Percentiles rank a stretch among this genome's conserved stretches.
phyloP scores from a whole-genome alignment of 1,140 invertebrate species.

The Zaprionus inermis region DNA sequence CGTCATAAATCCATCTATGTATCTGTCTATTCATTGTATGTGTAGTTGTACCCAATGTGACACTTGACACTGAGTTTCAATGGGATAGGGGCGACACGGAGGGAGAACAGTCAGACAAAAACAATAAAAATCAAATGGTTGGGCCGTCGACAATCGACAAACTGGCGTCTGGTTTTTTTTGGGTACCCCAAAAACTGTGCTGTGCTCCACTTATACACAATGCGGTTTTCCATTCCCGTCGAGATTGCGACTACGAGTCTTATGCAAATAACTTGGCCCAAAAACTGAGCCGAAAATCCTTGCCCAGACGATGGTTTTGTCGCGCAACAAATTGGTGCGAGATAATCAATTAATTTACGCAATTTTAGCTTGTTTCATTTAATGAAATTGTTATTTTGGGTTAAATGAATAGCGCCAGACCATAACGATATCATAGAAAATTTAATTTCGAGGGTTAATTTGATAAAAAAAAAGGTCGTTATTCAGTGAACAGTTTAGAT shows the following conservation, averaged over 20 bases:
- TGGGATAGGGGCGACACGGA: not conserved
- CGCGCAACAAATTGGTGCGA: slow-evolving; percentile 4
- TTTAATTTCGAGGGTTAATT: slow-evolving; percentile 2
- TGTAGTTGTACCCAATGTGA: slow-evolving; percentile 4
- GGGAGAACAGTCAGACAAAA: slow-evolving; percentile 38
- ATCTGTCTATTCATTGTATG: slow-evolving; percentile 6
- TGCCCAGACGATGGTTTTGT: slow-evolving; percentile 10
- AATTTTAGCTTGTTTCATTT: slow-evolving; percentile 18
- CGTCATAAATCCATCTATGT: slow-evolving; percentile 35
- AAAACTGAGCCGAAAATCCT: slow-evolving; percentile 12
- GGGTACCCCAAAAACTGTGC: slow-evolving; percentile 10
- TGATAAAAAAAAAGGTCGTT: not conserved
- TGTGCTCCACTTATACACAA: slow-evolving; percentile 7
- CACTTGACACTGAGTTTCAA: slow-evolving; percentile 25
- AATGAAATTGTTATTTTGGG: slow-evolving; percentile 17
- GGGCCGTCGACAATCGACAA: slow-evolving; percentile 42
- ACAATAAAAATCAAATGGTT: slow-evolving; percentile 62
- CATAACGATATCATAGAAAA: not conserved
- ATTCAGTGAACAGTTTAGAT: not conserved
- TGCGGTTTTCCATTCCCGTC: not conserved
- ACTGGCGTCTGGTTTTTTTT: slow-evolving; percentile 47
- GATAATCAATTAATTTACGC: slow-evolving; percentile 21
- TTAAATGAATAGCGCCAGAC: not conserved
- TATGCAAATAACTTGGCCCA: slow-evolving; percentile 37
- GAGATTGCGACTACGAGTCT: not conserved